Conservation (phyloP, 92 coral and sea anemone genomes). For the Ricordea florida region DNA sequence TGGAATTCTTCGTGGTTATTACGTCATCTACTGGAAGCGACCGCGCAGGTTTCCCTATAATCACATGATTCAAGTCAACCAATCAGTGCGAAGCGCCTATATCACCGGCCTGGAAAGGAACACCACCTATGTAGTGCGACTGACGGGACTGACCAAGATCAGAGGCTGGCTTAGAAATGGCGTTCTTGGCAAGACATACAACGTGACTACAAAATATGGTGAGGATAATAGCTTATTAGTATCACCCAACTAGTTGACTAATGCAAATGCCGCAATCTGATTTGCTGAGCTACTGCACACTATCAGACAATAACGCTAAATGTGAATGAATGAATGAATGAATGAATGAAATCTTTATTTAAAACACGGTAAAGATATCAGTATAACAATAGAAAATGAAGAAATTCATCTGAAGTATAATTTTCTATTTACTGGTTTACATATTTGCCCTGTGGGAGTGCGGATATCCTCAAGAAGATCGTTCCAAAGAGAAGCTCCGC, state of each 20-base stretch:
- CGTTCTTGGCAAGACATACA: constrained; percentile 38
- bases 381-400: neutral
- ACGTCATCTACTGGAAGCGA: constrained; percentile 53
- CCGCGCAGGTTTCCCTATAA: constrained; percentile 37
- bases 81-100: constrained; percentile 42
- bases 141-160: constrained; percentile 76
- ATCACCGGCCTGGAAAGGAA: constrained; percentile 70
- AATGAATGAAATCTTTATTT: no score
- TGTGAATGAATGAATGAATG: no score
- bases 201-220: constrained; percentile 76
- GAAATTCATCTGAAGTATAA: no score
- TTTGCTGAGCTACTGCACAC: no score
- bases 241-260: no score
- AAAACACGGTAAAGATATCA: neutral
- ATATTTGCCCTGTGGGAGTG: no score
- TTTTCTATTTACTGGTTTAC: no score
- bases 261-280: no score
- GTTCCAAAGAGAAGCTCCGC: no score
- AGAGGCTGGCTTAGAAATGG: constrained; percentile 72
- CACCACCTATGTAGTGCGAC: constrained; percentile 66
- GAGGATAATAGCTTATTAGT: neutral
- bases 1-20: constrained; percentile 80
- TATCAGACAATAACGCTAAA: no score
- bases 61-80: constrained; percentile 62
- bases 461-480: no score